Evolutionary conservation across 2,888 invertebrate species (phyloP).

Genomic region (Calameuta filiformis): DNA sequence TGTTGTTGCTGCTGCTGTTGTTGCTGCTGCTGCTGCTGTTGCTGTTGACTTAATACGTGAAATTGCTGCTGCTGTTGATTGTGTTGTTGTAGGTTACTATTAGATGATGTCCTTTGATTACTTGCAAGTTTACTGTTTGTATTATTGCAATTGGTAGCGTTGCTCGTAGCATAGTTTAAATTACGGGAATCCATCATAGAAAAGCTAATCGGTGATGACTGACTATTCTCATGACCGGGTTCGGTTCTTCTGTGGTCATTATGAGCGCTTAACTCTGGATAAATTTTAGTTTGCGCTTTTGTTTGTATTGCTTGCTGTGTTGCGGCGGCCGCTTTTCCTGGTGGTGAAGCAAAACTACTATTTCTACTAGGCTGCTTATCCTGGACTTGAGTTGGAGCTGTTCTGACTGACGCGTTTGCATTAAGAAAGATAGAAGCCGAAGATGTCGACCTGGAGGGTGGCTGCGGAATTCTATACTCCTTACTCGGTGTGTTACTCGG

Average conservation of each 20-base stretch:
- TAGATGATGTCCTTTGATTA: constrained; percentile 47
- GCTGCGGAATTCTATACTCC: constrained; percentile 73
- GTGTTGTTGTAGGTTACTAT: constrained; percentile 39
- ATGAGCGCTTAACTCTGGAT: constrained; percentile 72
- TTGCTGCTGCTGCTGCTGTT: constrained; percentile 49
- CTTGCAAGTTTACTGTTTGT: constrained; percentile 43
- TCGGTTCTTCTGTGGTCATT: constrained; percentile 61
- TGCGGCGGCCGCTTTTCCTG: constrained; percentile 48
- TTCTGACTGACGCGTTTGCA: constrained; percentile 49
- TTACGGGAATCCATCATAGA: constrained; percentile 79
- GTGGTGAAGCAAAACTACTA: constrained; percentile 70
- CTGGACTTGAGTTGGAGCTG: constrained; percentile 45
- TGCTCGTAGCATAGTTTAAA: constrained; percentile 72
- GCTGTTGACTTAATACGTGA: constrained; percentile 61
- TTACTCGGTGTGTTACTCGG: constrained; percentile 72
- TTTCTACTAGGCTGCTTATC: constrained; percentile 67
- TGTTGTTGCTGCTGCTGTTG: constrained; percentile 33
- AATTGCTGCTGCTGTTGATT: constrained; percentile 58
- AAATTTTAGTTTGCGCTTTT: constrained; percentile 82
- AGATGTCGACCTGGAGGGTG: constrained; percentile 66
- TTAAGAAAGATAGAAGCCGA: constrained; percentile 60
- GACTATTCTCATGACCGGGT: constrained; percentile 72
- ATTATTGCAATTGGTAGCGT: constrained; percentile 52
- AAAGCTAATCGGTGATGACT: constrained; percentile 81
- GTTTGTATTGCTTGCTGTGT: constrained; percentile 70